These are phyloP conservation scores for Oscheius sp. DNA, from an alignment of 1,140 invertebrate species.

Conservation along the genomic window DNA sequence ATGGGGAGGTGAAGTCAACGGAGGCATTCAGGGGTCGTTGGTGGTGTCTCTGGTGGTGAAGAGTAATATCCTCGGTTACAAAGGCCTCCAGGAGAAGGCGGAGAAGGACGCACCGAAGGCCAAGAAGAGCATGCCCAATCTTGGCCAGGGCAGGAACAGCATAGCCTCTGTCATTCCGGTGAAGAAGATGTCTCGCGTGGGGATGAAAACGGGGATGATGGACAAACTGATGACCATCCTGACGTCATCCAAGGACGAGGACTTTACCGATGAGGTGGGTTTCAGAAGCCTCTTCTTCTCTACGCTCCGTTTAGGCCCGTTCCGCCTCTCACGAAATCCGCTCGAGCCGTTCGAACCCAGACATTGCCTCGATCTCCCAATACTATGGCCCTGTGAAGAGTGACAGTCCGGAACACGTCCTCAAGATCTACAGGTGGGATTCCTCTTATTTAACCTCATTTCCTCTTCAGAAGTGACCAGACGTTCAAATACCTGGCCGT, in stretches of 20 bases:
- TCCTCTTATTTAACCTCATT: neutral
- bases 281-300: conserved; percentile 8
- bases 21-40: neutral
- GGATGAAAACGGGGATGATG: conserved; percentile 47
- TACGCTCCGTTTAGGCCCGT: conserved; percentile 3
- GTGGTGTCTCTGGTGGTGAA: conserved; percentile 82
- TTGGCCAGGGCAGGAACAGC: conserved; percentile 21
- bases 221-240: conserved; percentile 53
- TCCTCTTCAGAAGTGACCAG: conserved; percentile 91
- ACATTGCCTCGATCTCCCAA: conserved; percentile 51
- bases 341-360: conserved; percentile 58
- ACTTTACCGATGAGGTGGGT: conserved; percentile 31
- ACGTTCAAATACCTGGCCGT: conserved; percentile 94
- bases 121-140: neutral
- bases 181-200: conserved; percentile 22
- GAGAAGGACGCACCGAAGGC: neutral
- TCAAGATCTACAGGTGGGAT: conserved; percentile 68
- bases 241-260: conserved; percentile 28
- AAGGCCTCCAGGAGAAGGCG: conserved; percentile 33
- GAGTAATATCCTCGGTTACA: conserved; percentile 79
- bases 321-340: conserved; percentile 41
- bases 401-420: conserved; percentile 89
- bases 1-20: conserved; percentile 70
- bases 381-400: conserved; percentile 47
- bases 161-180: conserved; percentile 25